Evolutionary conservation across 2,113 vertebrate species (phyloP), one percentile per base, ranked within the genome.

Genomic region (Mustelus asterias): DNA sequence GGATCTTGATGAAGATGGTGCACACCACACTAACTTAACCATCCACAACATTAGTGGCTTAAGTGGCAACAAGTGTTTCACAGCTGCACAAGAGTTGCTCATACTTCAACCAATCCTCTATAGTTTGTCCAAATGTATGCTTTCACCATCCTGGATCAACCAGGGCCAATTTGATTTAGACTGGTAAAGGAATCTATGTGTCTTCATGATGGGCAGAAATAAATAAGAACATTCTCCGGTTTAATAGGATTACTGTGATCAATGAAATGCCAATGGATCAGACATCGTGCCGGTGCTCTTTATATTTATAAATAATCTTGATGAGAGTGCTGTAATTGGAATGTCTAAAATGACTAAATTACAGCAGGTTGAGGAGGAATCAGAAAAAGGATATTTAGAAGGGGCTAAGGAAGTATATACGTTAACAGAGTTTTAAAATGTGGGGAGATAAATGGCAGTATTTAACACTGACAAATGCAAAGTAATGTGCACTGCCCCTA

Each of bases 231-330:
- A 94, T 94, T 41, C 37, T 94, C 37, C 65, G 44, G 93, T 67
- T 41, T 94, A 94, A 94, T 94, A 22, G 65, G 67, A 70, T 70
- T 94, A 70, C 65, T 94, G 22, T 24, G 37, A 70, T 94, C 93
- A 70, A 8, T 70, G 93, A 4, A 48, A 70, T 94, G 41, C 65
- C 67, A 41, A 44, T 41, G 67, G 20, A 14, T 70, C 93, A 94
- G 93, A 41, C 65, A 14, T 67, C 48, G 93, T 70, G 24, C 24
- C 37, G 44, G 37, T 94, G 6, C 65, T 44, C 65, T 94, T 94
- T 94, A 70, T 65, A 94, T 94, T 70, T 94, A 94, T 70, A 94
- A 94, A 70, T 70, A 70, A 94, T 70, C 93, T 41, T 94, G 93
- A 70, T 70, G 67, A 70, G 93, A 44, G 65, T 70, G 24, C 41